Evolutionary conservation across 2,888 invertebrate genomes (phyloP).

Genomic region (Tachystola acroxantha): DNA sequence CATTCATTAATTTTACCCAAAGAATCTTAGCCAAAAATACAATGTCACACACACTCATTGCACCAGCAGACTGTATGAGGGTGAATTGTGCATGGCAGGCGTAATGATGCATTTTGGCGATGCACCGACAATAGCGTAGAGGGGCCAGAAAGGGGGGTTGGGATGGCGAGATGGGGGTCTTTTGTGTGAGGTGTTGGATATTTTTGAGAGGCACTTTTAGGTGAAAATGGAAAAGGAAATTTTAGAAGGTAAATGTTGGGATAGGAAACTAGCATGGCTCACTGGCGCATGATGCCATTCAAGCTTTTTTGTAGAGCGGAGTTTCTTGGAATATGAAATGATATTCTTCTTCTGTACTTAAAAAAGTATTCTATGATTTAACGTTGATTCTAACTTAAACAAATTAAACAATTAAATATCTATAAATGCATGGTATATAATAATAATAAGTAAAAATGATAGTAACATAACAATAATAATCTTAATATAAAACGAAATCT

Average conservation of each 20-base stretch:
- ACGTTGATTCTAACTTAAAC: too few species aligned
- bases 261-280: background rate
- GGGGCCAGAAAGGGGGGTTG: constrained; percentile 4
- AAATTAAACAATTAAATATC: too few species aligned
- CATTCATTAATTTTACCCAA: too few species aligned
- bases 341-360: too few species aligned
- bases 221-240: constrained; percentile 12
- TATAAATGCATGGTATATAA: too few species aligned
- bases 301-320: too few species aligned
- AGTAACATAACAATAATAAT: too few species aligned
- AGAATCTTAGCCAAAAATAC: constrained; percentile 1
- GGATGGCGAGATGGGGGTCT: background rate
- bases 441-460: too few species aligned
- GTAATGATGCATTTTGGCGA: constrained; percentile 54
- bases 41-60: constrained; percentile 22
- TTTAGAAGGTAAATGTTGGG: constrained; percentile 1
- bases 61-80: constrained; percentile 16
- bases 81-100: constrained; percentile 35
- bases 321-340: too few species aligned
- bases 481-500: too few species aligned
- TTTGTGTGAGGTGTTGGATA: constrained; percentile 5
- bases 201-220: constrained; percentile 16
- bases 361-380: too few species aligned
- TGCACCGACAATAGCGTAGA: constrained; percentile 32
- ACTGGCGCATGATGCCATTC: too few species aligned